Evolutionary conservation across 2,113 vertebrate genomes (phyloP).

Genomic region (Columba livia): DNA sequence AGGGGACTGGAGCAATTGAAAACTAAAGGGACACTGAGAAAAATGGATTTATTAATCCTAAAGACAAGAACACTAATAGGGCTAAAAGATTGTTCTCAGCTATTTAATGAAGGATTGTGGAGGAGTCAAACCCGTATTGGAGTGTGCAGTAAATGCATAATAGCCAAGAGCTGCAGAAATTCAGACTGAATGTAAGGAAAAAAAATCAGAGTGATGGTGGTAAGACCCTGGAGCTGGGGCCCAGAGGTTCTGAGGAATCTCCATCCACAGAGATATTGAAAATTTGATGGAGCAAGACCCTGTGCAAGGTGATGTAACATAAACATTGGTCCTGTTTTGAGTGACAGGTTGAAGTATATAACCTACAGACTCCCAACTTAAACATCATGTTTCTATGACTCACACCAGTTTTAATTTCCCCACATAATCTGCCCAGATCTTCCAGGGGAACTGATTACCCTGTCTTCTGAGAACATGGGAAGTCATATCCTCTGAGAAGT

Average conservation of each 20-base stretch:
- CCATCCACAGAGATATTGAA: neutral
- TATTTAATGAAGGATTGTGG: neutral
- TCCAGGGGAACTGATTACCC: neutral
- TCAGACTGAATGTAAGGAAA: neutral
- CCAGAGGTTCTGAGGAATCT: neutral
- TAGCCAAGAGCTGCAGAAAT: neutral
- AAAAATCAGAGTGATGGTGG: neutral
- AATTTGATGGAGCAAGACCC: neutral
- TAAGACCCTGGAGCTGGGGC: neutral
- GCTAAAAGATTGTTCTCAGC: neutral
- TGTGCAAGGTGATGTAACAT: neutral
- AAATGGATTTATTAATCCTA: neutral
- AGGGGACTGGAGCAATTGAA: neutral
- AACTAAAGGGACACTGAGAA: neutral
- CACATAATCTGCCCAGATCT: neutral
- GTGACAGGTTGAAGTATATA: neutral
- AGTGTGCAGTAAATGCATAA: neutral
- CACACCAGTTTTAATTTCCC: neutral
- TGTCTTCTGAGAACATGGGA: neutral
- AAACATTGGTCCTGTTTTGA: neutral
- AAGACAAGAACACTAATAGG: neutral
- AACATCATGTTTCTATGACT: neutral
- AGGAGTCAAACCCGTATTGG: neutral
- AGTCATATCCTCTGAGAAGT: neutral
- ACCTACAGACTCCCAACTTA: neutral